Evolutionary conservation across 1,140 invertebrate species (phyloP).

Genomic region (Bemisia tabaci): DNA sequence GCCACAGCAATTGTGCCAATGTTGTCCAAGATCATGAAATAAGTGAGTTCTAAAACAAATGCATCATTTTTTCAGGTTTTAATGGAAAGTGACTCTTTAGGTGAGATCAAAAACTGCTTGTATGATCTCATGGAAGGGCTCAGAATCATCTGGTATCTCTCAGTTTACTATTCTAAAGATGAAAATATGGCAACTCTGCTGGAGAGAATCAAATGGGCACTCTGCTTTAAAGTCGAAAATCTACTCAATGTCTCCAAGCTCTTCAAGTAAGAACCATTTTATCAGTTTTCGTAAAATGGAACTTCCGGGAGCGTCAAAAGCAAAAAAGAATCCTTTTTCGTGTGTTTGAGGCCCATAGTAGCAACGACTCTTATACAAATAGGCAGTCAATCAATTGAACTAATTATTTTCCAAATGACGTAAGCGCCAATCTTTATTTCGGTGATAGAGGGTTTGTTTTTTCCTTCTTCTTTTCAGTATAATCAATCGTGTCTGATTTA

Average conservation of each 20-base stretch:
- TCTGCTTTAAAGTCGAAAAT: slow-evolving; percentile 56
- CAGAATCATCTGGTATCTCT: slow-evolving; percentile 70
- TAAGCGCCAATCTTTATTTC: no score
- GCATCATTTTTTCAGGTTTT: slow-evolving; percentile 17
- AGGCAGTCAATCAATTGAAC: no score
- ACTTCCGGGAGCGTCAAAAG: no score
- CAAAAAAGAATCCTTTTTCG: no score
- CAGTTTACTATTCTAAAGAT: slow-evolving; percentile 54
- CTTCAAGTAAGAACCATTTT: slow-evolving; percentile 41
- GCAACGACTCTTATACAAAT: no score
- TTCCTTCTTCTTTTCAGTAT: no score
- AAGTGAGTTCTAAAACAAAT: background rate
- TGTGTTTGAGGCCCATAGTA: no score
- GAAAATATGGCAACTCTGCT: slow-evolving; percentile 62
- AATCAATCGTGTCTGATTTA: no score
- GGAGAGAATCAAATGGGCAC: slow-evolving; percentile 61
- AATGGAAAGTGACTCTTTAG: slow-evolving; percentile 49
- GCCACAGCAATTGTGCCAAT: background rate
- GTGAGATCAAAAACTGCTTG: slow-evolving; percentile 52
- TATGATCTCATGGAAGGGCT: slow-evolving; percentile 65
- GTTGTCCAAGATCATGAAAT: background rate
- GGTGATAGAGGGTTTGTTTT: no score
- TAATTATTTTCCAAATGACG: no score
- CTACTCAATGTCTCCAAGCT: slow-evolving; percentile 54
- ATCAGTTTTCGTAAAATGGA: background rate